Conservation (phyloP, 2,888 invertebrate genomes). For the Lacanobia wlatinum region DNA sequence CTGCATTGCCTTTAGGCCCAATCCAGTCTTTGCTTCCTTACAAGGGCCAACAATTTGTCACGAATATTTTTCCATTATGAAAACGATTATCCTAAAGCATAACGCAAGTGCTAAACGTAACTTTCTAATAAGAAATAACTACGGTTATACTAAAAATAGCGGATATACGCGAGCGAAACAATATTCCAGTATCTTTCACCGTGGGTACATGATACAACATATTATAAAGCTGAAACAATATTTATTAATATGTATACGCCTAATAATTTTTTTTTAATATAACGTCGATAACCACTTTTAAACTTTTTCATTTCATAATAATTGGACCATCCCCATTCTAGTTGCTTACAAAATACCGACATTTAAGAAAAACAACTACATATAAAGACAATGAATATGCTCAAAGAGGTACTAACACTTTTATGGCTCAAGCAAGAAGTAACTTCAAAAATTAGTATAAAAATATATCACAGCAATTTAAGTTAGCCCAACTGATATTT, state of each 20-base stretch:
- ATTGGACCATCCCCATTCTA: slow-evolving; percentile 81
- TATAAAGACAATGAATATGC: slow-evolving; percentile 76
- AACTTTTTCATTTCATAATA: slow-evolving; percentile 56
- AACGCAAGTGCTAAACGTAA: slow-evolving; percentile 46
- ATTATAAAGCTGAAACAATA: slow-evolving; percentile 39
- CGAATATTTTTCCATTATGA: slow-evolving; percentile 21
- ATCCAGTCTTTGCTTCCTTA: slow-evolving; percentile 44
- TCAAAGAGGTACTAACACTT: slow-evolving; percentile 76
- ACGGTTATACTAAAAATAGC: slow-evolving; percentile 57
- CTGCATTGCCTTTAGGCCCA: slow-evolving; percentile 54
- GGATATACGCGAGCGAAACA: slow-evolving; percentile 49
- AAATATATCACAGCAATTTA: slow-evolving; percentile 90
- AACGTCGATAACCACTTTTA: slow-evolving; percentile 38
- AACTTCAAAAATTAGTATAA: slow-evolving; percentile 84
- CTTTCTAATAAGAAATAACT: slow-evolving; percentile 45
- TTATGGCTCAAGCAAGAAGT: slow-evolving; percentile 77
- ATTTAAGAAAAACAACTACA: slow-evolving; percentile 76
- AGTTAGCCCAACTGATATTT: slow-evolving; percentile 82
- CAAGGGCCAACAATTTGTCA: slow-evolving; percentile 22
- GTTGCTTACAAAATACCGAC: slow-evolving; percentile 73
- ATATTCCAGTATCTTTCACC: slow-evolving; percentile 40
- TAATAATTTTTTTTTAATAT: slow-evolving; percentile 37
- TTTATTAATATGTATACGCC: slow-evolving; percentile 37
- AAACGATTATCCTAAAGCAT: slow-evolving; percentile 37
- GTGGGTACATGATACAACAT: slow-evolving; percentile 49